Conservation (phyloP, 2,113 vertebrate species). For the Pedetes capensis region DNA sequence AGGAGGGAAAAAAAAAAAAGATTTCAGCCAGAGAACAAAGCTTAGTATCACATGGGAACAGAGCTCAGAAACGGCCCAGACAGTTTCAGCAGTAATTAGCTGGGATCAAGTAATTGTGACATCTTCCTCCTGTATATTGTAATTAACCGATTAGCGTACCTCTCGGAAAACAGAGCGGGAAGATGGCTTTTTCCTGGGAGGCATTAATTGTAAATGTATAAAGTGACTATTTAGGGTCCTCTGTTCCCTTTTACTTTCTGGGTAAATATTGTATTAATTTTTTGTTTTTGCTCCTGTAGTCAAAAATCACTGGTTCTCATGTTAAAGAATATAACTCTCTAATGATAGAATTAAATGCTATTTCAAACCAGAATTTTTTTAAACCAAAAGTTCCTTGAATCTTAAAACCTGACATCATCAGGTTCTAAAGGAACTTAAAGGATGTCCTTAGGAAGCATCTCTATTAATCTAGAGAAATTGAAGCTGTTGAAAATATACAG, state of each 20-base stretch:
- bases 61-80: background rate
- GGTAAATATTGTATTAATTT: background rate
- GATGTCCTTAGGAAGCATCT: background rate
- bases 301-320: background rate
- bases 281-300: background rate
- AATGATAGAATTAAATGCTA: background rate
- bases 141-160: background rate
- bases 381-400: background rate
- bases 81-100: background rate
- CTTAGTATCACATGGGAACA: background rate
- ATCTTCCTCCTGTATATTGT: background rate
- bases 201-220: background rate
- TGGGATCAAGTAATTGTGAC: background rate
- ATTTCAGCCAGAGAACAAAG: background rate
- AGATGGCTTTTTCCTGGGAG: background rate
- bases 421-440: too few species aligned
- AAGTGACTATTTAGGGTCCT: background rate
- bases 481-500: background rate
- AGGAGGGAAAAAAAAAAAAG: background rate
- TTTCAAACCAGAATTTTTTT: background rate
- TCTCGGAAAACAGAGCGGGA: background rate
- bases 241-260: background rate
- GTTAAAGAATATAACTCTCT: background rate
- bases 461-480: background rate
- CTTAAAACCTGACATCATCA: background rate